These are phyloP conservation scores for Rhea americana DNA, from an alignment of 2,113 vertebrate species.

Conservation along the genomic window DNA sequence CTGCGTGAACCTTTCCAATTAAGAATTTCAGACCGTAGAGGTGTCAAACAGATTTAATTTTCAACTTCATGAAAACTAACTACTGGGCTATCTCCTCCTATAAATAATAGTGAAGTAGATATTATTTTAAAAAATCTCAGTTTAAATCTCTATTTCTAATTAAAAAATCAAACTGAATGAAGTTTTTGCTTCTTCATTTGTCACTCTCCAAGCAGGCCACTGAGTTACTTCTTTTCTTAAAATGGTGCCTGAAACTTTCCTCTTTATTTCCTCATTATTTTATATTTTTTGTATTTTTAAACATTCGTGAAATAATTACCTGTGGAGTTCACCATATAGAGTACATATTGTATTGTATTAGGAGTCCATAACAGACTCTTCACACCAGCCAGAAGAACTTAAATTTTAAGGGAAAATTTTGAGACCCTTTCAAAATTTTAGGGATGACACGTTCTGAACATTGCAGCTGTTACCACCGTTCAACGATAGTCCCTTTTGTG, in stretches of 20 bases:
- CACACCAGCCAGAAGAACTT: neutral
- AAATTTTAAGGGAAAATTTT: neutral
- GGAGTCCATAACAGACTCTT: neutral
- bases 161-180: neutral
- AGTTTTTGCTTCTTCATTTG: neutral
- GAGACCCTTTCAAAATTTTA: neutral
- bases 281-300: neutral
- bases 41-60: neutral
- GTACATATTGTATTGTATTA: neutral
- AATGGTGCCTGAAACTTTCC: neutral
- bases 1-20: neutral
- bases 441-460: neutral
- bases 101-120: neutral
- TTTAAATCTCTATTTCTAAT: neutral
- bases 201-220: neutral
- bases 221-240: slow-evolving; percentile 9
- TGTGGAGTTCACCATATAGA: neutral
- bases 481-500: neutral
- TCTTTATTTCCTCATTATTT: neutral
- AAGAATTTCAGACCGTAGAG: neutral
- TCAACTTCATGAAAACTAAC: neutral
- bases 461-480: neutral
- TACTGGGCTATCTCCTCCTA: neutral
- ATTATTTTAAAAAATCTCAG: neutral
- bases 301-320: slow-evolving; percentile 19